Conservation (phyloP, 2,888 invertebrate genomes). For the Brassicogethes aeneus region DNA sequence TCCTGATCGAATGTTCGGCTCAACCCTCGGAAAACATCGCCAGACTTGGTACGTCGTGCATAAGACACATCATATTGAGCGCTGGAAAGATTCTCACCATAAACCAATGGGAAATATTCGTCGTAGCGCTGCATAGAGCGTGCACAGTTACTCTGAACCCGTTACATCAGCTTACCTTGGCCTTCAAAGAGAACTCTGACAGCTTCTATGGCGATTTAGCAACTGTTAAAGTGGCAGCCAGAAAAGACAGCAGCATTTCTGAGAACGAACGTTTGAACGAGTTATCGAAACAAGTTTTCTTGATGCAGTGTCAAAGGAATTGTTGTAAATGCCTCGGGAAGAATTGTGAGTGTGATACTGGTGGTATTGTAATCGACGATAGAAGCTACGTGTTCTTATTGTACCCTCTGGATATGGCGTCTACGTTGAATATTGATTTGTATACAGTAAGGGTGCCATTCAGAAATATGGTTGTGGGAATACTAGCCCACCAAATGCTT, state of each 20-base stretch:
- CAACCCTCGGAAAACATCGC: conserved; percentile 87
- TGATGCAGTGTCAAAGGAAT: conserved; percentile 44
- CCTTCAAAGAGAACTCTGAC: conserved; percentile 84
- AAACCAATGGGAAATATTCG: conserved; percentile 80
- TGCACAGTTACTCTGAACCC: conserved; percentile 82
- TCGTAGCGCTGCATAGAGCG: conserved; percentile 72
- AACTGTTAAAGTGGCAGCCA: conserved; percentile 88
- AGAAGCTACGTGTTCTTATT: conserved; percentile 83
- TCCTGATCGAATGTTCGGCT: conserved; percentile 84
- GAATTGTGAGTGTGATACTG: conserved; percentile 37
- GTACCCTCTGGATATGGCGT: conserved; percentile 66
- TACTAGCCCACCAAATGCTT: conserved; percentile 86
- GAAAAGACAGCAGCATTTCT: conserved; percentile 75
- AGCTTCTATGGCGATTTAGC: conserved; percentile 91
- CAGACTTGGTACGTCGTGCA: conserved; percentile 84
- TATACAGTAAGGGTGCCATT: conserved; percentile 81
- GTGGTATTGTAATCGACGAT: conserved; percentile 59
- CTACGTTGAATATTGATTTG: conserved; percentile 63
- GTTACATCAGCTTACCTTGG: conserved; percentile 77
- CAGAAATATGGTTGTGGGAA: conserved; percentile 76
- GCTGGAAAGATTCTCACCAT: conserved; percentile 73
- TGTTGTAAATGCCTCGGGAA: conserved; percentile 36
- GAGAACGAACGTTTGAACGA: conserved; percentile 80
- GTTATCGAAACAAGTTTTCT: conserved; percentile 79
- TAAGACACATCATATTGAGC: conserved; percentile 75